Evolutionary conservation across 2,888 invertebrate species (phyloP).

Genomic region (Xanthia icteritia): DNA sequence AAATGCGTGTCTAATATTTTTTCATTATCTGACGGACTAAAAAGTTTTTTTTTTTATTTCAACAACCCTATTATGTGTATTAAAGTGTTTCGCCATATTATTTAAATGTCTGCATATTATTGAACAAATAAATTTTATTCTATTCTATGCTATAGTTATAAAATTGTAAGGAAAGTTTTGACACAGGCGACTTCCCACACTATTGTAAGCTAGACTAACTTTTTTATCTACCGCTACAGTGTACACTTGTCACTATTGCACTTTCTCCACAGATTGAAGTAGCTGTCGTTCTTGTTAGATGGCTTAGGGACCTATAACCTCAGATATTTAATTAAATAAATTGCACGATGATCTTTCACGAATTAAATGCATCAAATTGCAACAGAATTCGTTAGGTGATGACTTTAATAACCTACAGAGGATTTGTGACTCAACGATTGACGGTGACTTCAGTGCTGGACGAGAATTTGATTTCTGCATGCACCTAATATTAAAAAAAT

Average conservation of each 20-base stretch:
- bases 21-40: no score
- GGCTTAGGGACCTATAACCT: neutral
- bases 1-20: no score
- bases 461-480: no score
- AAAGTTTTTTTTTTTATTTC: no score
- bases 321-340: neutral
- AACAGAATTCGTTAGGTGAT: neutral
- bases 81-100: no score
- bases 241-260: conserved; percentile 4
- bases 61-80: no score
- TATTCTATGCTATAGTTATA: neutral
- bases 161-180: conserved; percentile 15
- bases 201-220: conserved; percentile 1
- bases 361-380: neutral
- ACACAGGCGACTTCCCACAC: neutral
- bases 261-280: conserved; percentile 10
- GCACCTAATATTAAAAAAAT: no score
- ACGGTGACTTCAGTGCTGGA: no score
- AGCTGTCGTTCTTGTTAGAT: neutral
- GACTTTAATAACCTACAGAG: neutral
- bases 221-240: conserved; percentile 18
- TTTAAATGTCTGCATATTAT: no score
- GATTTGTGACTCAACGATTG: no score
- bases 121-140: no score
- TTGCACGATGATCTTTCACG: neutral